Conservation (phyloP, 1,140 invertebrate species). For the Diploscapter pachys region DNA sequence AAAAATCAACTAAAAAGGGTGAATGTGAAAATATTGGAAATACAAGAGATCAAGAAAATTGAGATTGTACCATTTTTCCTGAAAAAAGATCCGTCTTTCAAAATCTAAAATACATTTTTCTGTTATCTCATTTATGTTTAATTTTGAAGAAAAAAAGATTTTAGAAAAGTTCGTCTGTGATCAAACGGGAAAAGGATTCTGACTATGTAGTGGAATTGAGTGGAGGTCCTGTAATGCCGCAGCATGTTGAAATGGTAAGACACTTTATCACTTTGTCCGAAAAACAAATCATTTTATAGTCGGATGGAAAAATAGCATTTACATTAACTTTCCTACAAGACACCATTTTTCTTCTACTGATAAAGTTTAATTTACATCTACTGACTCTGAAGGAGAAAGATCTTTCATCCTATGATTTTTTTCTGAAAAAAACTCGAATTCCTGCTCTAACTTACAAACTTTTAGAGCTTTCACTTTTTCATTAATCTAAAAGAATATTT, state of each 20-base stretch:
- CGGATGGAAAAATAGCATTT: too few species aligned
- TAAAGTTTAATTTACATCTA: too few species aligned
- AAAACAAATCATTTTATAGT: neutral
- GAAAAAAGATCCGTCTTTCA: neutral
- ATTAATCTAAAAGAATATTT: too few species aligned
- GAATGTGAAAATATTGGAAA: neutral
- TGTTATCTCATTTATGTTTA: neutral
- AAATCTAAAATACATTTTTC: neutral
- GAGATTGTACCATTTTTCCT: neutral
- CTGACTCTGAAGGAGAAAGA: too few species aligned
- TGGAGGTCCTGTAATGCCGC: constrained; percentile 20
- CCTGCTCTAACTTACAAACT: too few species aligned
- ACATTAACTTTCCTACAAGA: too few species aligned
- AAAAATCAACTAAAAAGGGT: neutral
- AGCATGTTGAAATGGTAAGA: constrained; percentile 21
- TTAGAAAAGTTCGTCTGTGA: constrained; percentile 24
- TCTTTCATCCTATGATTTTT: too few species aligned
- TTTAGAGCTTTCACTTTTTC: too few species aligned
- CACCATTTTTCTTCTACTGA: too few species aligned
- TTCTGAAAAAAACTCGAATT: too few species aligned
- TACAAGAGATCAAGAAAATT: neutral
- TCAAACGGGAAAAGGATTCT: neutral
- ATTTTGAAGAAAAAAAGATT: neutral
- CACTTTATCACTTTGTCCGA: neutral
- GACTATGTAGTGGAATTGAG: constrained; percentile 31